A percentile compares a stretch with the other conserved stretches of the same genome.
phyloP scores from a whole-genome alignment of 2,797 vertebrate species.

The Phyllotis vaccarum region DNA sequence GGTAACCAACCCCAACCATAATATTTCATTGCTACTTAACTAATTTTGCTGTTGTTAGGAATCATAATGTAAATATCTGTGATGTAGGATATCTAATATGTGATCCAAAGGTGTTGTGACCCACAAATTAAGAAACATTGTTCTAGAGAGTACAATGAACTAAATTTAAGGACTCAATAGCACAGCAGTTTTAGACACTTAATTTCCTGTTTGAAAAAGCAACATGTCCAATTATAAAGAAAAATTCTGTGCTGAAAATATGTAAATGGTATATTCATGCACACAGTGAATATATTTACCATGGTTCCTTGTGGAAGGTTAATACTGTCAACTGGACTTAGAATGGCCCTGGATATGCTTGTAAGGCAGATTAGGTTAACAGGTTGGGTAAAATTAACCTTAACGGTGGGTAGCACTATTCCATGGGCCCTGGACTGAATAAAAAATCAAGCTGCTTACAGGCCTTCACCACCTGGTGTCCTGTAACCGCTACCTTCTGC shows the following conservation, averaged over 20 bases:
- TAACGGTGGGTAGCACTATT: not conserved
- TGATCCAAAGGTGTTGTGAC: not conserved
- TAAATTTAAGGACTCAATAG: constrained; percentile 23
- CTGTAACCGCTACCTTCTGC: too few relatives aligned
- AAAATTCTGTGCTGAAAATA: not conserved
- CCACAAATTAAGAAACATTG: not conserved
- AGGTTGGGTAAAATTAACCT: not conserved
- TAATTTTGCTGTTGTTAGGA: not conserved
- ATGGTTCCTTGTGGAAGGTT: not conserved
- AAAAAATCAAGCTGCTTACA: too few relatives aligned
- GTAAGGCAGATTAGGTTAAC: not conserved
- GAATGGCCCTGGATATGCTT: not conserved
- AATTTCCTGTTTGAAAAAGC: constrained; percentile 30
- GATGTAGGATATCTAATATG: not conserved
- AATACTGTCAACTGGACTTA: not conserved
- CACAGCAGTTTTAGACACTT: not conserved
- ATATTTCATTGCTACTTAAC: not conserved
- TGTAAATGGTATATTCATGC: not conserved
- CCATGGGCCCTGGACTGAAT: not conserved
- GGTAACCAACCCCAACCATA: not conserved
- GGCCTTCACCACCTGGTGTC: too few relatives aligned
- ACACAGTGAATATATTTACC: not conserved
- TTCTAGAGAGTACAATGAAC: not conserved
- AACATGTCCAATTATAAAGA: not conserved
- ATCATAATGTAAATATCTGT: not conserved